These are phyloP conservation scores for Phortica variegata DNA, from an alignment of 1,140 invertebrate species.

Conservation along the genomic window DNA sequence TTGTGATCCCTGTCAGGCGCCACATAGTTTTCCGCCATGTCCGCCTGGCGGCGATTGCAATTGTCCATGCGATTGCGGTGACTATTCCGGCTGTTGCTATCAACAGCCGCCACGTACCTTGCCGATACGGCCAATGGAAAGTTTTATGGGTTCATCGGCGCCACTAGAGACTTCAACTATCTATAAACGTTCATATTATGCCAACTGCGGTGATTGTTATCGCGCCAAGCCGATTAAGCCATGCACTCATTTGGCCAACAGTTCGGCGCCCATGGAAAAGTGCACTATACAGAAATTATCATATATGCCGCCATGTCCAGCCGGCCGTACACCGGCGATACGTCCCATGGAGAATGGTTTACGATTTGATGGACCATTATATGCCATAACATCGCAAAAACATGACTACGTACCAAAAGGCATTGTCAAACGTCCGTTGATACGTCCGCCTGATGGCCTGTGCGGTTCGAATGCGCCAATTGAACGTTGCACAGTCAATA, in stretches of 20 bases:
- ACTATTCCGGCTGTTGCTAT: slow-evolving; percentile 59
- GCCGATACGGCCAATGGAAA: slow-evolving; percentile 60
- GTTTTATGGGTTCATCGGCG: slow-evolving; percentile 58
- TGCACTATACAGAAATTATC: slow-evolving; percentile 61
- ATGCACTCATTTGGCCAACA: slow-evolving; percentile 34
- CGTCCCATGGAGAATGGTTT: slow-evolving; percentile 35
- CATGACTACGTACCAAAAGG: slow-evolving; percentile 72
- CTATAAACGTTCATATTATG: slow-evolving; percentile 63
- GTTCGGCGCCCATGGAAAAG: slow-evolving; percentile 58
- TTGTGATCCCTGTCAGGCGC: slow-evolving; percentile 32
- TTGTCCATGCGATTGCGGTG: slow-evolving; percentile 43
- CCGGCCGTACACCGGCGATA: slow-evolving; percentile 51
- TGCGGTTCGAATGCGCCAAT: slow-evolving; percentile 59
- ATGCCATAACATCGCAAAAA: slow-evolving; percentile 71
- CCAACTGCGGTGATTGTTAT: slow-evolving; percentile 29
- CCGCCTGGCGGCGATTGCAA: slow-evolving; percentile 25
- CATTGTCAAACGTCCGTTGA: slow-evolving; percentile 57
- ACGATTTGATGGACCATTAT: slow-evolving; percentile 66
- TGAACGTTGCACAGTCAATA: slow-evolving; percentile 59
- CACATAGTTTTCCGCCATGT: slow-evolving; percentile 33
- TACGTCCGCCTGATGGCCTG: slow-evolving; percentile 60
- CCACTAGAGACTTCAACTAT: slow-evolving; percentile 63
- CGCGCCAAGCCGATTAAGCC: slow-evolving; percentile 54
- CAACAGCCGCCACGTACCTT: slow-evolving; percentile 61
- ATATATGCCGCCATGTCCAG: slow-evolving; percentile 59